These are phyloP conservation scores for Notamacropus eugenii DNA, from an alignment of 2,797 vertebrate genomes.

Conservation along the genomic window DNA sequence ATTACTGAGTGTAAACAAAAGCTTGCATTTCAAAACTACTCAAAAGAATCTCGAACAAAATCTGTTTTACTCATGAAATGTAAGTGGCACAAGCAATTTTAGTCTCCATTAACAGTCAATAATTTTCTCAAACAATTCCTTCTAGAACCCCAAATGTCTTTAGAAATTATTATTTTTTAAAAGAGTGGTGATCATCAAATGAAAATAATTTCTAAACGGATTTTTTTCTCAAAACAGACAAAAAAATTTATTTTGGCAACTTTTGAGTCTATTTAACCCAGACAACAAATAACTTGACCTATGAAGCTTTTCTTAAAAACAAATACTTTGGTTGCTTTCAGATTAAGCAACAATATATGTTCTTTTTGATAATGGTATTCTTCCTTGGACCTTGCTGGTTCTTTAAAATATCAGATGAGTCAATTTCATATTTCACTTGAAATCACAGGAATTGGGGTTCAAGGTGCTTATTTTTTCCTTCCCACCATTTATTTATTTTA, in stretches of 20 bases:
- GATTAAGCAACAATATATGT: constrained; percentile 23
- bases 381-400: neutral
- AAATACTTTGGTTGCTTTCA: constrained; percentile 7
- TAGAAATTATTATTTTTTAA: neutral
- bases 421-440: neutral
- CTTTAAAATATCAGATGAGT: neutral
- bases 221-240: neutral
- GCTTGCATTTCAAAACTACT: neutral
- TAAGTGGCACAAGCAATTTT: neutral
- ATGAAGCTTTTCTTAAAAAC: constrained; percentile 17
- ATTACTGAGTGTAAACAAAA: neutral
- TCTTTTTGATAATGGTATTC: neutral
- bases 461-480: neutral
- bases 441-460: neutral
- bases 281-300: neutral
- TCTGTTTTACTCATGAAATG: neutral
- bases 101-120: neutral
- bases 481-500: neutral
- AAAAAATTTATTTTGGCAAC: neutral
- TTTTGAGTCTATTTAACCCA: constrained; percentile 5
- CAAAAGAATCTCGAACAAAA: neutral
- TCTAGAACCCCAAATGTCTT: neutral
- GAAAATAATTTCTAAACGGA: neutral
- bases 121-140: neutral
- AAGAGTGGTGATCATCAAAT: neutral